Evolutionary conservation across 2,113 vertebrate species (phyloP).

Genomic region (Tachysurus vachellii): DNA sequence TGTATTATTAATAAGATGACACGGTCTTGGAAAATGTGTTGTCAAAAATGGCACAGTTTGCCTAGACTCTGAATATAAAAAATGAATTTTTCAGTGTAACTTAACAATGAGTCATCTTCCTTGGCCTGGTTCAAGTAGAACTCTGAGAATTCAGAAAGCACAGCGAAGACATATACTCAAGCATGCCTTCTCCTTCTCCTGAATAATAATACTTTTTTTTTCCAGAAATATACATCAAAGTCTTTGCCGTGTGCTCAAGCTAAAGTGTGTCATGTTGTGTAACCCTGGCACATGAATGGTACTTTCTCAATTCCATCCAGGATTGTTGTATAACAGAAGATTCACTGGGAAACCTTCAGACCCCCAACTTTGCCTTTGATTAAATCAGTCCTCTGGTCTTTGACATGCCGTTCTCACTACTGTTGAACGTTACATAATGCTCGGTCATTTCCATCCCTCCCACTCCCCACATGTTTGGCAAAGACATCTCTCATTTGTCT

Average conservation of each 20-base stretch:
- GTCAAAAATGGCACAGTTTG: neutral
- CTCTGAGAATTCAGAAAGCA: slow-evolving; percentile 5
- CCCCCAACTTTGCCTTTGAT: slow-evolving; percentile 25
- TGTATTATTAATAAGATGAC: neutral
- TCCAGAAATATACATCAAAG: slow-evolving; percentile 47
- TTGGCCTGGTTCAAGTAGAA: neutral
- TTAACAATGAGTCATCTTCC: neutral
- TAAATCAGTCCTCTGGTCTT: slow-evolving; percentile 35
- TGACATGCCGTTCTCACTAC: slow-evolving; percentile 17
- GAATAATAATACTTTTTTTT: slow-evolving; percentile 49
- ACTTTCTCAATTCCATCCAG: slow-evolving; percentile 38
- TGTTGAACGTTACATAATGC: slow-evolving; percentile 48
- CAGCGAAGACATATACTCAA: slow-evolving; percentile 3
- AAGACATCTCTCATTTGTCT: slow-evolving; percentile 32
- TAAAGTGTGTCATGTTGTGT: slow-evolving; percentile 35
- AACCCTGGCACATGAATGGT: slow-evolving; percentile 44
- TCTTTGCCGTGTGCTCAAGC: neutral
- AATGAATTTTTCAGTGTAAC: neutral
- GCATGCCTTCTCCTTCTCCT: slow-evolving; percentile 7
- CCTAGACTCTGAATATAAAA: neutral
- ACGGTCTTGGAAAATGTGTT: neutral
- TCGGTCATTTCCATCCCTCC: slow-evolving; percentile 44
- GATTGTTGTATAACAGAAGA: slow-evolving; percentile 49
- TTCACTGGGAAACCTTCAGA: slow-evolving; percentile 20
- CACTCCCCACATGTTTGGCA: slow-evolving; percentile 29